Base-by-base conservation (phyloP, 2,888 invertebrate species). In the Sphaerophoria taeniata region DNA sequence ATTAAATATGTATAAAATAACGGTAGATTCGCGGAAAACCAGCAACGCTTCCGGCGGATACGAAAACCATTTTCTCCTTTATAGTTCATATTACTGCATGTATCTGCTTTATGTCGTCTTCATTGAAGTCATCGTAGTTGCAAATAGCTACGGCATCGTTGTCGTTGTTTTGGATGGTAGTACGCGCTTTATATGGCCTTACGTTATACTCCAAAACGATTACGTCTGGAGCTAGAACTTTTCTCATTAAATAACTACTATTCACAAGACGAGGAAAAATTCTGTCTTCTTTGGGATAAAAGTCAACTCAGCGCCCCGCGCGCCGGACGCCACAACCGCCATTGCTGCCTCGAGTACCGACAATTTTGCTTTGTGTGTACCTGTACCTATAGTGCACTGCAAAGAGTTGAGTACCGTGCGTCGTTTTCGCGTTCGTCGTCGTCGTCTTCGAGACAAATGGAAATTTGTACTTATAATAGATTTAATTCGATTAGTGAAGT, bases 181-280 rank as follows among this genome's bases (percentile, higher is more conserved):
- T 16, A 45, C 36, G 49, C 69, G 45, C 56, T 47, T 71, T 24
- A 24, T 75, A 79, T 80, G 39, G 70, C 63, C 70, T 55, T 34
- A 61, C 56, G 70, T 55, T 58, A 58, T 47, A 71, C 81, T 75
- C 60, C 53, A 60, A 71, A 80, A 87, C 87, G 87, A 87, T 88
- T 87, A 87, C 81, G 87, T 88, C 87, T 87, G 87, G 69, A 85
- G 63, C 73, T 74, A 76, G 78, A 88, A 88, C 88, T 88, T 88
- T 88, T 88, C 88, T 88, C 88, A 88, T 88, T 88, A 88, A 87
- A 82, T 75, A n/a, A n/a, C n/a, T 87, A 88, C 75, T 87, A 88
- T 87, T 82, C 65, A 76, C 11, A 60, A 55, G 76, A 76, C 67
- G 76, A 45, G 43, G 24, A 82, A 76, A 76, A 65, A 65, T 76